A percentile compares a stretch with the other conserved stretches of the same genome.
phyloP scores from a whole-genome alignment of 2,888 invertebrate species.

The Philhelius pedissequus region DNA sequence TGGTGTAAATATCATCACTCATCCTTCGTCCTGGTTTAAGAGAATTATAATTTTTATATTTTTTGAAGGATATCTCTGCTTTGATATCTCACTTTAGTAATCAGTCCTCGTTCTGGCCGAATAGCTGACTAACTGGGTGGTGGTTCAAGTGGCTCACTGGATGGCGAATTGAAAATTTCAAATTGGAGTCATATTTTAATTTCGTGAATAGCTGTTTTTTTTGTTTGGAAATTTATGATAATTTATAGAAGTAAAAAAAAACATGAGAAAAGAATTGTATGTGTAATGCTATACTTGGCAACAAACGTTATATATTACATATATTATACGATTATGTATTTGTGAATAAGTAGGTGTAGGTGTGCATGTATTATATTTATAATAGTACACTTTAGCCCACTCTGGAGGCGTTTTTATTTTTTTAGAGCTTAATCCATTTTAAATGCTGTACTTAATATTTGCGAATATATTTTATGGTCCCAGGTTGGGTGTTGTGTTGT shows the following conservation, averaged over 20 bases:
- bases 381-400: not conserved
- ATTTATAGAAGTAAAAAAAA: slow-evolving; percentile 3
- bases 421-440: slow-evolving; percentile 48
- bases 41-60: slow-evolving; percentile 4
- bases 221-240: slow-evolving; percentile 34
- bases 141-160: slow-evolving; percentile 28
- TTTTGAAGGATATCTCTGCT: slow-evolving; percentile 15
- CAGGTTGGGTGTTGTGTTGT: not conserved
- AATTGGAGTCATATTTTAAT: slow-evolving; percentile 58
- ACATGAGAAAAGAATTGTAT: not conserved
- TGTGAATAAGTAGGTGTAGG: not conserved
- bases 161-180: slow-evolving; percentile 47
- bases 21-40: slow-evolving; percentile 12
- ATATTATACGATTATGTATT: not conserved
- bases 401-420: slow-evolving; percentile 25
- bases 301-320: not conserved
- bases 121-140: slow-evolving; percentile 7
- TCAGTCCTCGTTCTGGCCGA: slow-evolving; percentile 4
- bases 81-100: slow-evolving; percentile 33
- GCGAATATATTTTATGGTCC: slow-evolving; percentile 26
- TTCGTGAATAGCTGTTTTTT: slow-evolving; percentile 28
- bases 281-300: no score
- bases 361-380: not conserved
- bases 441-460: slow-evolving; percentile 54
- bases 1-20: slow-evolving; percentile 16